These are phyloP conservation scores for Phataginus tricuspis DNA, from an alignment of 2,797 vertebrate species.

Conservation along the genomic window DNA sequence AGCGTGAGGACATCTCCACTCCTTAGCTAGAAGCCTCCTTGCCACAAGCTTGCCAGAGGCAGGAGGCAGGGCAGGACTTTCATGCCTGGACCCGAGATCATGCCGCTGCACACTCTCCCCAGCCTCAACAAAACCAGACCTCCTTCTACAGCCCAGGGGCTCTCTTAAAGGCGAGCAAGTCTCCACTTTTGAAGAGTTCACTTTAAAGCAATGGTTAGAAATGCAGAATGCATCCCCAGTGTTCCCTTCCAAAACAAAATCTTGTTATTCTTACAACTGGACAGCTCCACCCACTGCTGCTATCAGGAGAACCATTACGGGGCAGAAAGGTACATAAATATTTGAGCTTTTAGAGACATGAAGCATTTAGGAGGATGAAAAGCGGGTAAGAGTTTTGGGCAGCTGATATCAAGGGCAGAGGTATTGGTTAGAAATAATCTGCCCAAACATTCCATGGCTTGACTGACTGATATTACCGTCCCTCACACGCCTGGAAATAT, in stretches of 20 bases:
- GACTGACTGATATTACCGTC: neutral
- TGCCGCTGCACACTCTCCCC: neutral
- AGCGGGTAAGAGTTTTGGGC: neutral
- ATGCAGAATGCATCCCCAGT: neutral
- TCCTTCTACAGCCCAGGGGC: neutral
- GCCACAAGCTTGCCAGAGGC: neutral
- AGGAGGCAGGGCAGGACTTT: neutral
- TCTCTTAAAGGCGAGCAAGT: neutral
- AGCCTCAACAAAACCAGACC: neutral
- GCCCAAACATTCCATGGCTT: neutral
- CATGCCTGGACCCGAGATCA: neutral
- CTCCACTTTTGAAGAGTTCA: neutral
- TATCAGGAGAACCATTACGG: neutral
- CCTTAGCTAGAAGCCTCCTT: neutral
- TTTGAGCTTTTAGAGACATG: neutral
- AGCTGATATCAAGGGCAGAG: neutral
- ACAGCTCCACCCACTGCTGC: neutral
- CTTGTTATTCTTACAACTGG: neutral
- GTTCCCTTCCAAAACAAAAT: neutral
- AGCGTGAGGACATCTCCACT: neutral
- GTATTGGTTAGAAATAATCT: neutral
- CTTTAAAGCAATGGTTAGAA: constrained; percentile 12
- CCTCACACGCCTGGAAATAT: neutral
- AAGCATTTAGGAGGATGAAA: neutral
- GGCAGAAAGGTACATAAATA: neutral